These are phyloP conservation scores for Acleris emargana DNA, from an alignment of 2,888 invertebrate species.

Conservation along the genomic window DNA sequence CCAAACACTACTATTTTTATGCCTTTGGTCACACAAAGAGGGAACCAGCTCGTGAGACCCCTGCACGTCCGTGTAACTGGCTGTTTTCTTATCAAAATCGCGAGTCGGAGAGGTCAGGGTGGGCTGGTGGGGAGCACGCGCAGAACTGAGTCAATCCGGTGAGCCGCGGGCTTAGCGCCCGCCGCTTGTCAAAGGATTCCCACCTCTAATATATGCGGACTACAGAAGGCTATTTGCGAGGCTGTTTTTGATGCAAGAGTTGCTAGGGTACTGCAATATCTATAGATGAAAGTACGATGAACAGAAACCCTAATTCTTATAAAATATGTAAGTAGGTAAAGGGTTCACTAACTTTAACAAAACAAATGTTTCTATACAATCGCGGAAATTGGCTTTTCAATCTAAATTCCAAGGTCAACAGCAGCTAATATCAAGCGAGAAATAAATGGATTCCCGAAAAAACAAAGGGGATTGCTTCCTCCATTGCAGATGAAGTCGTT, in stretches of 20 bases:
- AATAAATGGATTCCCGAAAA: conserved; percentile 15
- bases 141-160: conserved; percentile 42
- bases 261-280: background rate
- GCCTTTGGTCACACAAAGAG: conserved; percentile 39
- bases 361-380: no score
- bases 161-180: conserved; percentile 38
- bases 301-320: no score
- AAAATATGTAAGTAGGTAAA: no score
- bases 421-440: conserved; percentile 2
- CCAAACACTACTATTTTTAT: conserved; percentile 47
- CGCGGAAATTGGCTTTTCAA: no score
- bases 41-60: conserved; percentile 15
- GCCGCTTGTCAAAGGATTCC: conserved; percentile 32
- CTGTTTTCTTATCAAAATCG: background rate
- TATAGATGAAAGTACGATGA: background rate
- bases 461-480: conserved; percentile 27
- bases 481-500: conserved; percentile 22
- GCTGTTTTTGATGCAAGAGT: background rate
- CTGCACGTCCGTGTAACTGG: background rate
- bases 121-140: conserved; percentile 30
- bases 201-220: conserved; percentile 26
- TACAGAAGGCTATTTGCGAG: conserved; percentile 19
- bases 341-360: no score
- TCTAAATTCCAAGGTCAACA: background rate
- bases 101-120: conserved; percentile 32